Percentiles rank a stretch among this genome's conserved stretches.
Conservation (phyloP, 2,113 vertebrate genomes). For the Tragelaphus scriptus region DNA sequence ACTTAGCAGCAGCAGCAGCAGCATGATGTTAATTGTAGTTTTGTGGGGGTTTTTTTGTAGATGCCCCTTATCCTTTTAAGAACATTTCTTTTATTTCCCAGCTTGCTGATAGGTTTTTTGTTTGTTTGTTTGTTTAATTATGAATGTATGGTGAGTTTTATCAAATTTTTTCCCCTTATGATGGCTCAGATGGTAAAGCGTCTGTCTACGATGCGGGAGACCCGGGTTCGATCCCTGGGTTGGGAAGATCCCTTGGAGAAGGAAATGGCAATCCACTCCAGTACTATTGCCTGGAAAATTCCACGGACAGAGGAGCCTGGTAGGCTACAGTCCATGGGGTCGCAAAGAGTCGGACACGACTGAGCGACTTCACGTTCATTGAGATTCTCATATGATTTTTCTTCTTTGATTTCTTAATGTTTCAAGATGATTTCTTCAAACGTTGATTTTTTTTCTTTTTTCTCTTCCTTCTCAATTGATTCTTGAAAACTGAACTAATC, state of each 20-base stretch:
- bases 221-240: too few relatives aligned
- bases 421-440: not conserved
- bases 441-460: not conserved
- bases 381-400: not conserved
- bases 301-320: too few relatives aligned
- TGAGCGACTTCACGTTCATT: not conserved
- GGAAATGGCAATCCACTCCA: too few relatives aligned
- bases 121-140: not conserved
- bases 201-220: too few relatives aligned
- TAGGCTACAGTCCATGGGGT: too few relatives aligned
- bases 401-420: not conserved
- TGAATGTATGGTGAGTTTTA: not conserved
- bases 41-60: not conserved
- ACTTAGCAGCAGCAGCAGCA: too few relatives aligned
- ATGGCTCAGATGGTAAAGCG: too few relatives aligned
- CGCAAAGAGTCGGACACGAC: too few relatives aligned
- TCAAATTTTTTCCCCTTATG: not conserved
- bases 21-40: not conserved
- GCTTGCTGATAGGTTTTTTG: not conserved
- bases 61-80: not conserved
- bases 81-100: not conserved
- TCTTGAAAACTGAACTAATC: not conserved
- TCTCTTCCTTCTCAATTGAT: not conserved
- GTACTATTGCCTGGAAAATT: too few relatives aligned
- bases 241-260: too few relatives aligned